phyloP scores from a whole-genome alignment of 2,797 vertebrate genomes.

The Nannoperca australis region DNA sequence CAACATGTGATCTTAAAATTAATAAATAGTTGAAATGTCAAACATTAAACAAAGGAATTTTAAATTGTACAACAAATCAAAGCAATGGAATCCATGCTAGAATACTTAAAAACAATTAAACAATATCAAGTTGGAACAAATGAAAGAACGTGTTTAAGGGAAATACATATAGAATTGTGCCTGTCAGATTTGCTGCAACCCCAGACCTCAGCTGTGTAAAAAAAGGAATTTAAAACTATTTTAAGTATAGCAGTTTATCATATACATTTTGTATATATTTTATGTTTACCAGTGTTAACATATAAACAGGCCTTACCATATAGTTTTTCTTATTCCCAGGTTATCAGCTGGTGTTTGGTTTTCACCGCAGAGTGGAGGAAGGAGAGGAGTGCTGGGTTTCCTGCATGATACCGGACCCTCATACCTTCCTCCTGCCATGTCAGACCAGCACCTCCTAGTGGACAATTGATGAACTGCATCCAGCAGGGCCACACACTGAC shows the following conservation, averaged over 20 bases:
- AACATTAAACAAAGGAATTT: background rate
- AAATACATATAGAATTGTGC: background rate
- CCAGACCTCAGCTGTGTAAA: background rate
- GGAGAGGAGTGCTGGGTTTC: slow-evolving; percentile 37
- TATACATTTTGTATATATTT: background rate
- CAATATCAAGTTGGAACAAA: background rate
- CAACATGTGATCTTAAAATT: too few relatives aligned
- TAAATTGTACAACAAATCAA: background rate
- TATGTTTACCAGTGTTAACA: background rate
- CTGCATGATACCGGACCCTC: slow-evolving; percentile 84
- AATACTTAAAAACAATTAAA: background rate
- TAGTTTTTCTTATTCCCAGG: slow-evolving; percentile 49
- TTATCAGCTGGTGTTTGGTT: slow-evolving; percentile 36
- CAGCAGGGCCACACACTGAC: slow-evolving; percentile 74
- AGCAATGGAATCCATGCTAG: background rate
- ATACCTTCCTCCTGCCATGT: slow-evolving; percentile 61
- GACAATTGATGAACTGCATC: slow-evolving; percentile 72
- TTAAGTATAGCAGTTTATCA: background rate
- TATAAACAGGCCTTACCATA: background rate
- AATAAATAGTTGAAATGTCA: too few relatives aligned
- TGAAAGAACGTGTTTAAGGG: background rate
- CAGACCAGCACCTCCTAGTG: slow-evolving; percentile 77
- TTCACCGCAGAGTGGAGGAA: slow-evolving; percentile 42
- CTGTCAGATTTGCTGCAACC: background rate
- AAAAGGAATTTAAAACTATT: background rate